Base-by-base conservation (phyloP, 2,888 invertebrate species). In the Pseudolycoriella hygida region DNA sequence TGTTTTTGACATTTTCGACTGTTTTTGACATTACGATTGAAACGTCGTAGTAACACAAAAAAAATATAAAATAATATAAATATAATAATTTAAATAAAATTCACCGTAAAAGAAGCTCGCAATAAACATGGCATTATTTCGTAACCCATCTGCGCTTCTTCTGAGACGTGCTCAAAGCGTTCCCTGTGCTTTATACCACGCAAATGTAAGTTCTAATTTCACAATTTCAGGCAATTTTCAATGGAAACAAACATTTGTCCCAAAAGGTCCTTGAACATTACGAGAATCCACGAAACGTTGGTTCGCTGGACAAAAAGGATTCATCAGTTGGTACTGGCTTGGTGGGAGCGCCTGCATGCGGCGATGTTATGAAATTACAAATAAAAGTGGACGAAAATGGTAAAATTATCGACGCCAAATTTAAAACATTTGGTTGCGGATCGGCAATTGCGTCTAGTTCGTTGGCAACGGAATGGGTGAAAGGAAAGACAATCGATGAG, bases 321-420 rank as follows among this genome's bases (percentile, higher is more conserved):
- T 75, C 74, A 50, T 83, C 72, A 55, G 96, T 99, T 25, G 98
- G 98, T 1, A 99, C 98, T 2, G 98, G 98, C 0, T 71, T 98
- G 5, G 98, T 99, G 11, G 98, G 98, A 17, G 98, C 98, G 3
- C 98, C 98, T 2, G 97, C 98, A 15, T 99, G 98, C 62, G 98
- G 98, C 43, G 98, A 99, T 69, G 98, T 99, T 18, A 99, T 99
- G 98, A 98, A 98, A 67, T 69, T 99, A 46, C 98, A 99, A 67
- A 90, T 97, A 52, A 79, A 80, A 67, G 64, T 97, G 39, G 96
- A 98, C 59, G 87, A 90, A 0, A 69, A 89, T 65, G 98, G 98
- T 41, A 94, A 92, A 66, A 99, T 99, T 47, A 69, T 90, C 55
- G 98, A 98, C 67, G 98, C 98, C 0, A 97, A 94, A 66, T 99